These are phyloP conservation scores for Chroicocephalus ridibundus DNA, from an alignment of 2,113 vertebrate genomes.

Conservation along the genomic window DNA sequence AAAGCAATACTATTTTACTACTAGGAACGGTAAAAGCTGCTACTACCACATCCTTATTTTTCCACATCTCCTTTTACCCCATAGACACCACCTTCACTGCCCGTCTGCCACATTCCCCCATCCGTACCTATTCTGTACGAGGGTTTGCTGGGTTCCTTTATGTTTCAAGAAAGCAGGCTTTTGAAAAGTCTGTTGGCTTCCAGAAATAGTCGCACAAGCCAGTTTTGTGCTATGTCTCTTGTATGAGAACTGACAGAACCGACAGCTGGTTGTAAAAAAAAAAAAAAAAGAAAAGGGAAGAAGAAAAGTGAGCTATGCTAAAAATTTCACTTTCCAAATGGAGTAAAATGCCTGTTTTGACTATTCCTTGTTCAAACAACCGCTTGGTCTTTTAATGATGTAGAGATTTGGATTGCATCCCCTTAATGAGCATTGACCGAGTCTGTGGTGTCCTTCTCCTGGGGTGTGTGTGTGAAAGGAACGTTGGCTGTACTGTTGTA, in stretches of 20 bases:
- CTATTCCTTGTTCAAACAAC: neutral
- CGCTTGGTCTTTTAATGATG: neutral
- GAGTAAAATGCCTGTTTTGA: neutral
- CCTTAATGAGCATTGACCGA: neutral
- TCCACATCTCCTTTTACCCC: neutral
- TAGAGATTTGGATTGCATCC: neutral
- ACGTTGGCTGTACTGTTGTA: neutral
- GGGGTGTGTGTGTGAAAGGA: neutral
- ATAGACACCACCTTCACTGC: neutral
- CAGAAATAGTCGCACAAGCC: neutral
- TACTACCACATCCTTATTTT: neutral
- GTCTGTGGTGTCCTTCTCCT: neutral
- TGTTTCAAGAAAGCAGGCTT: neutral
- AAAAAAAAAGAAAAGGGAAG: neutral
- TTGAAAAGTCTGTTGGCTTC: neutral
- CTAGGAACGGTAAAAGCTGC: neutral
- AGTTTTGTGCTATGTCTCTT: neutral
- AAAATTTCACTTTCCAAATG: neutral
- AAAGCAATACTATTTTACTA: neutral
- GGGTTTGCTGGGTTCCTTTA: neutral
- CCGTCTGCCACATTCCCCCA: neutral
- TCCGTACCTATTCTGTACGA: neutral
- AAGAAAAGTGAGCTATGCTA: neutral
- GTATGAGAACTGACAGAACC: neutral
- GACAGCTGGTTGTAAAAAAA: neutral